Evolutionary conservation across 2,113 vertebrate genomes (phyloP), one percentile per base, ranked within the genome.

Genomic region (Sula dactylatra): DNA sequence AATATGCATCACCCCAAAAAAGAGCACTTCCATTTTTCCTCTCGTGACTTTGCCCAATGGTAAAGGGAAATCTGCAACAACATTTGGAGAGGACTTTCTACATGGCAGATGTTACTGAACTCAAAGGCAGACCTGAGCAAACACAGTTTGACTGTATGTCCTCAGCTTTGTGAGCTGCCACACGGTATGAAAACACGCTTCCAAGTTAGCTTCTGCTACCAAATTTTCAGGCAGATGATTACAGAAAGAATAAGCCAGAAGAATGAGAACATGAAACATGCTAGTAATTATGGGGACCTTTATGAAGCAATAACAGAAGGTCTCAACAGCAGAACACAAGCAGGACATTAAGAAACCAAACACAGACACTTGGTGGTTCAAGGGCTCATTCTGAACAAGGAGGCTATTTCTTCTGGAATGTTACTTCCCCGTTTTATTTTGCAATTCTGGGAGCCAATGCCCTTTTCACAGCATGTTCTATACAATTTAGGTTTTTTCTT

Each of bases 281-380:
- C 6, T 20, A 62, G 50, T 79, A 89, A 69, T 89, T 91, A 66
- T 49, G 67, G 34, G 82, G 90, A 82, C 58, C 47, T 66, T 91
- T 45, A 65, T 58, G 70, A 96, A 94, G 81, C 65, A 97, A 17
- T 56, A 90, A 86, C 82, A 91, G 90, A 64, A 89, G 54, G 45
- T 77, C 88, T 71, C 58, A 88, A 47, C 36, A 93, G 81, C 40
- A 88, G 66, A 91, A 82, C 21, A 85, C 59, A 88, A 90, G 50
- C 50, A 77, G 62, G 40, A 85, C 45, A 80, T 61, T 49, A 90
- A 67, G 77, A 88, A 91, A 95, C 73, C 34, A 84, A 89, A 87
- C 61, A 65, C 61, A 93, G 65, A 31, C 50, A 80, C 42, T 85
- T 65, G 32, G 91, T 58, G 70, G 62, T 79, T 91, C 62, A 66